Evolutionary conservation across 2,113 vertebrate genomes (phyloP).

Genomic region (Oncorhynchus masou): DNA sequence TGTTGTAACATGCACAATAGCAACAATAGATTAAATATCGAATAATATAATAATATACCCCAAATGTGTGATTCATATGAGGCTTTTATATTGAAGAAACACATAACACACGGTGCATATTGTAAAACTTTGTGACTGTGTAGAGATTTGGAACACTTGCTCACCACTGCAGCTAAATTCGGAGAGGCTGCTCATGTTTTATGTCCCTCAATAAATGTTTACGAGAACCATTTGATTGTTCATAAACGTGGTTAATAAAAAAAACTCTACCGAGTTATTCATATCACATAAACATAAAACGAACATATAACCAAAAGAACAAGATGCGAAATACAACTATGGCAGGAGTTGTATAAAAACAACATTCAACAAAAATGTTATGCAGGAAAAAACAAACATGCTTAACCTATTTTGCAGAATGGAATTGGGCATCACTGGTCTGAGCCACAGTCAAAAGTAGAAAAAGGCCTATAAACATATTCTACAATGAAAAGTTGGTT

Average conservation of each 20-base stretch:
- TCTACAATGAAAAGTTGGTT: not conserved
- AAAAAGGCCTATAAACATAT: not conserved
- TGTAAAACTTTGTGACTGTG: constrained; percentile 13
- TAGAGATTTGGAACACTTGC: constrained; percentile 23
- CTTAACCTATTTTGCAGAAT: not conserved
- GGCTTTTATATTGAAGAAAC: constrained; percentile 14
- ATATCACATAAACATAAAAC: constrained; percentile 20
- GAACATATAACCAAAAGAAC: constrained; percentile 5
- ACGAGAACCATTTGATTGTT: constrained; percentile 98
- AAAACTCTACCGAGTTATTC: constrained; percentile 68
- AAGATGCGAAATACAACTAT: not conserved
- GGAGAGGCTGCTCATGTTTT: constrained; percentile 81
- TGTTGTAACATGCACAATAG: not conserved
- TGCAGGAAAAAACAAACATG: not conserved
- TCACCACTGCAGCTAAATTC: constrained; percentile 55
- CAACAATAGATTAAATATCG: not conserved
- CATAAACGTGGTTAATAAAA: constrained; percentile 98
- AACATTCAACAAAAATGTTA: not conserved
- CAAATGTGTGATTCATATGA: not conserved
- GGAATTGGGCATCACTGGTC: not conserved
- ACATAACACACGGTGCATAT: not conserved
- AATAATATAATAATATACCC: not conserved
- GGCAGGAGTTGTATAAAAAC: not conserved
- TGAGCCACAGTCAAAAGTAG: not conserved
- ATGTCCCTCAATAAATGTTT: constrained; percentile 98